These are phyloP conservation scores for Betta splendens DNA, from an alignment of 2,797 vertebrate species.

Conservation along the genomic window DNA sequence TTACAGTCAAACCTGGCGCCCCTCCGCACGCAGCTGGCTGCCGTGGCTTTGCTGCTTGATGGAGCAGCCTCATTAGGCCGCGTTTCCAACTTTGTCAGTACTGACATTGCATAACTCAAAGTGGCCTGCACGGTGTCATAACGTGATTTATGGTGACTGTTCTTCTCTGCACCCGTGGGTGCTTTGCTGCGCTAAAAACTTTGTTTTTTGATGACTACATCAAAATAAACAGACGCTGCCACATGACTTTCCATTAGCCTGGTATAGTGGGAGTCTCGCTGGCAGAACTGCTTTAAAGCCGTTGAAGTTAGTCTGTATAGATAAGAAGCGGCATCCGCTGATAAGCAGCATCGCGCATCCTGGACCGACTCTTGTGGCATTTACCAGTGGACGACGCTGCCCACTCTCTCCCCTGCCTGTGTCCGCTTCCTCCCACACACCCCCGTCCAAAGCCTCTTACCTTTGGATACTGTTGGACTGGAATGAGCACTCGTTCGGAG, in stretches of 20 bases:
- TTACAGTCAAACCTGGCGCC: conserved; percentile 43
- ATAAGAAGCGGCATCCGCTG: conserved; percentile 11
- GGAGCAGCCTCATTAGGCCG: conserved; percentile 67
- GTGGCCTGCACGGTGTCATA: conserved; percentile 48
- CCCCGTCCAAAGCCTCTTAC: conserved; percentile 74
- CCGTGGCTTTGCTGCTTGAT: conserved; percentile 47
- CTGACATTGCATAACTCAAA: conserved; percentile 61
- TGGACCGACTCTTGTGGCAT: neutral
- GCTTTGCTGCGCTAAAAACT: conserved; percentile 57
- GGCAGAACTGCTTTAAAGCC: conserved; percentile 30
- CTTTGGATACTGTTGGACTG: conserved; percentile 99
- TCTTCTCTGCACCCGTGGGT: conserved; percentile 59
- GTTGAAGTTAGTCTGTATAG: conserved; percentile 25
- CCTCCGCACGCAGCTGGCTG: conserved; percentile 45
- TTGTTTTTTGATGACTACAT: conserved; percentile 69
- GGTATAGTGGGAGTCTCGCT: conserved; percentile 44
- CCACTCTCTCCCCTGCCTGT: neutral
- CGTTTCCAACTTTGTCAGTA: conserved; percentile 66
- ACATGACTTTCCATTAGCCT: conserved; percentile 48
- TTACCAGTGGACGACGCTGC: neutral
- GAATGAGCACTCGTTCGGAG: conserved; percentile 96
- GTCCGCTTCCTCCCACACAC: neutral
- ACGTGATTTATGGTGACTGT: conserved; percentile 72
- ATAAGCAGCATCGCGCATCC: conserved; percentile 24
- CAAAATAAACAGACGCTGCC: conserved; percentile 63